Base-by-base conservation (phyloP, 2,113 vertebrate genomes). In the Zeus faber region DNA sequence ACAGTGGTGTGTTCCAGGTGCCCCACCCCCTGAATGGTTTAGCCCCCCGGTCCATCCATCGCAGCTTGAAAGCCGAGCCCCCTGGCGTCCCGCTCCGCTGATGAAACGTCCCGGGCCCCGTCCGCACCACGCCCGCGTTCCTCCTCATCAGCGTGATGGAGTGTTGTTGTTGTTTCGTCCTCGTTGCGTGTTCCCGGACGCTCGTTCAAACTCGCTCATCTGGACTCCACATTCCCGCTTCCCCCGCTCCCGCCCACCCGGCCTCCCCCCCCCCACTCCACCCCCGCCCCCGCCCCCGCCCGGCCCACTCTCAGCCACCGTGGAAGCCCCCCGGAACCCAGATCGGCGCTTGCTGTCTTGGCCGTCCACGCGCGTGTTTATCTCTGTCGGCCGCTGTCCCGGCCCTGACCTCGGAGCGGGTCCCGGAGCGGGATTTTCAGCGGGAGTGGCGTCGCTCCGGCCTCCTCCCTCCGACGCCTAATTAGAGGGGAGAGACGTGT, bases 211-310 rank as follows among this genome's bases (percentile, higher is more conserved):
- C n/a, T n/a, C n/a, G n/a, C n/a, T n/a, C n/a, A n/a, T n/a, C n/a
- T n/a, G n/a, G n/a, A n/a, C n/a, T n/a, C 29, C 29, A 31, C 29
- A 31, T 31, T 2, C 6, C 11, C 29, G 6, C 29, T 31, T 6
- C 29, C 6, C 29, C 6, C 6, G 11, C 29, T 8, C 6, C 53
- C 1, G 29, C 21, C 49, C 62, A 71, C 86, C 83, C n/a, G n/a
- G n/a, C n/a, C n/a, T n/a, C 86, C 86, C 79, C 58, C 43, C 24
- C 53, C 88, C 87, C 71, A 79, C 79, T 83, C 80, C 58, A 55
- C 52, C 41, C 58, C 44, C 17, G 27, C 40, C 11, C 47, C 48
- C 72, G 39, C 64, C n/a, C n/a, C n/a, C n/a, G n/a, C n/a, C n/a
- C n/a, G n/a, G n/a, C n/a, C n/a, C n/a, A n/a, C n/a, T n/a, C n/a